Evolutionary conservation across 2,797 vertebrate genomes (phyloP), one percentile per base, ranked within the genome.

Genomic region (Gadopsis marmoratus): DNA sequence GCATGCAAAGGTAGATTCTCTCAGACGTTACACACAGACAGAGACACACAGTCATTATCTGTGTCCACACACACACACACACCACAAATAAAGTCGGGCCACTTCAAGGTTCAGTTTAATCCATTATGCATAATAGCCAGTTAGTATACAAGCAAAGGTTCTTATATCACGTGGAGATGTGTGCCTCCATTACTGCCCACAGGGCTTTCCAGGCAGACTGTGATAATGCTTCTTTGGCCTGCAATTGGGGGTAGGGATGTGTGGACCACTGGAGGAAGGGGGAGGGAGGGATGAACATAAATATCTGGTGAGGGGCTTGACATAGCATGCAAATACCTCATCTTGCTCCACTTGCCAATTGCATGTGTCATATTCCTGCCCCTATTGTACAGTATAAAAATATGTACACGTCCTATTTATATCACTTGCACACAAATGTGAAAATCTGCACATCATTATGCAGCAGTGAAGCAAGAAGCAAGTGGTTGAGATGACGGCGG

Each of bases 71-170:
- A 73, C 56, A 35, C 16, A 82, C 67, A 73, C 56, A 35, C 16
- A 77, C 45, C 73, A 84, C 83, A 84, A 71, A 78, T 61, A 75
- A 75, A 78, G 77, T 84, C 43, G 31, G 75, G 82, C 56, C 79
- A 72, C 79, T 90, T 91, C 68, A 88, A 45, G 83, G 76, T 90
- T 91, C 89, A 91, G 63, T 85, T 51, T 78, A 86, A 68, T 59
- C 68, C 58, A 72, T 93, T 94, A 93, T 43, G 86, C 84, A 95
- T 80, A 65, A 79, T 80, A 76, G 82, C 76, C 67, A 56, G 74
- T 82, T 77, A 76, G 72, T 87, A 83, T 86, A 86, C 81, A 89
- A 91, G 87, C 54, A 54, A 83, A 78, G 65, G 73, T 77, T 79
- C 73, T 87, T 58, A 9, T 64, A 83, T 93, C 91, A 91, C 79